Percentiles rank a stretch among this genome's conserved stretches.
Conservation (phyloP, 2,113 vertebrate genomes). For the Plecturocebus donacophilus region DNA sequence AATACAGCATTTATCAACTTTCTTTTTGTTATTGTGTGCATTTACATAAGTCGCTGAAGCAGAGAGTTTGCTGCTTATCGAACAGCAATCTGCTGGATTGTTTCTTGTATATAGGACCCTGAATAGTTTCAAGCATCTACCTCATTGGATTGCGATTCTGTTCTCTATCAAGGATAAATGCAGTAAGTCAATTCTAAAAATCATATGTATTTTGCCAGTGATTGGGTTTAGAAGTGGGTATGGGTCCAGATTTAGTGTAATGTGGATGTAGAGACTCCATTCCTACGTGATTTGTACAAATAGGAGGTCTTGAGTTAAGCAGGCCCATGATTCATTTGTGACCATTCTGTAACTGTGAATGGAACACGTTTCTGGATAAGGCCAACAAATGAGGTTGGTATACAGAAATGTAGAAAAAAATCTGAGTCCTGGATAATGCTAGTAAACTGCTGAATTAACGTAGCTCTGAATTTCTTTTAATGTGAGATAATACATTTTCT, state of each 20-base stretch:
- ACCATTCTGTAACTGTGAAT: background rate
- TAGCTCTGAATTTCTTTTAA: background rate
- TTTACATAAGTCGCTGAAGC: background rate
- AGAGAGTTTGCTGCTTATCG: background rate
- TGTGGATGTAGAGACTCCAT: background rate
- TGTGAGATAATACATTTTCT: background rate
- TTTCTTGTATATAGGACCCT: background rate
- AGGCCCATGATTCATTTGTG: background rate
- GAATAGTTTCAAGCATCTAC: background rate
- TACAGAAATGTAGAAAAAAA: background rate
- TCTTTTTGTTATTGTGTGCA: background rate
- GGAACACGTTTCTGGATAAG: background rate
- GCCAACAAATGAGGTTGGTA: background rate
- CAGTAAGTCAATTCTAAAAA: background rate
- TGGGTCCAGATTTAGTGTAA: background rate
- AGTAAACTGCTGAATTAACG: background rate
- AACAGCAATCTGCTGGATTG: background rate
- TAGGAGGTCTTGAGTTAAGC: background rate
- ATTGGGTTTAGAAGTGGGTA: background rate
- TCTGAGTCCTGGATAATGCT: background rate
- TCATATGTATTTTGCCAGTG: background rate
- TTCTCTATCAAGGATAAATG: background rate
- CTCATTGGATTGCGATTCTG: fast-evolving
- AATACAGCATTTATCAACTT: background rate
- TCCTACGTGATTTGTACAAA: background rate